Conservation (phyloP, 2,113 vertebrate genomes). For the Macquaria ambigua region DNA sequence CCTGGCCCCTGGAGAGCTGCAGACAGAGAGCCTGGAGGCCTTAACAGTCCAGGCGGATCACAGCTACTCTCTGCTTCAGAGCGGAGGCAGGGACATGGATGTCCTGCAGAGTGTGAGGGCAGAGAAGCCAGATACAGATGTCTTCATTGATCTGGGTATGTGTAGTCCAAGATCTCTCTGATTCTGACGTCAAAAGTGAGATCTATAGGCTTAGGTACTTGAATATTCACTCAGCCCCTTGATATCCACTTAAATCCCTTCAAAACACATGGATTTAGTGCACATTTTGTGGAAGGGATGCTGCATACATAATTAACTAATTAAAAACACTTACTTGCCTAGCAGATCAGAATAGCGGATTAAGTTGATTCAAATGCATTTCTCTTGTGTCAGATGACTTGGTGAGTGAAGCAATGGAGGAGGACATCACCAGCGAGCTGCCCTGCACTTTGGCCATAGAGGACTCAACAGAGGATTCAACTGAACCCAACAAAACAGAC, state of each 20-base stretch:
- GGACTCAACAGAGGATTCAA: slow-evolving; percentile 61
- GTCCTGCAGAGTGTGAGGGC: slow-evolving; percentile 80
- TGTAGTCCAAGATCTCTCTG: neutral
- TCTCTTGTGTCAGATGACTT: slow-evolving; percentile 77
- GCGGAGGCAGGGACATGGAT: slow-evolving; percentile 56
- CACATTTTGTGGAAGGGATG: neutral
- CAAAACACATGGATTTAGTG: neutral
- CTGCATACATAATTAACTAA: neutral
- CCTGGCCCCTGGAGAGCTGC: slow-evolving; percentile 41
- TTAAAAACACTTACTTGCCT: neutral
- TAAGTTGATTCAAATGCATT: neutral
- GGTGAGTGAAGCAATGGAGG: slow-evolving; percentile 77
- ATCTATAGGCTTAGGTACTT: neutral
- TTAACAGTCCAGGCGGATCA: slow-evolving; percentile 86
- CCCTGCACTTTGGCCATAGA: slow-evolving; percentile 85
- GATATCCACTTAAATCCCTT: neutral
- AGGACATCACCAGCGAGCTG: slow-evolving; percentile 72
- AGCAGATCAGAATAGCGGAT: neutral
- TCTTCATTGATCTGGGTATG: slow-evolving; percentile 88
- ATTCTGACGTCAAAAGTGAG: neutral
- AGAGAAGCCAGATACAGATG: slow-evolving; percentile 81
- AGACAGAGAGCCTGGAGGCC: slow-evolving; percentile 68
- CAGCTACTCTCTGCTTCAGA: slow-evolving; percentile 86
- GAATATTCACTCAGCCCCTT: neutral
- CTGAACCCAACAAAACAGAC: slow-evolving; percentile 28